Conservation (phyloP, 2,113 vertebrate genomes). For the Notechis scutatus region DNA sequence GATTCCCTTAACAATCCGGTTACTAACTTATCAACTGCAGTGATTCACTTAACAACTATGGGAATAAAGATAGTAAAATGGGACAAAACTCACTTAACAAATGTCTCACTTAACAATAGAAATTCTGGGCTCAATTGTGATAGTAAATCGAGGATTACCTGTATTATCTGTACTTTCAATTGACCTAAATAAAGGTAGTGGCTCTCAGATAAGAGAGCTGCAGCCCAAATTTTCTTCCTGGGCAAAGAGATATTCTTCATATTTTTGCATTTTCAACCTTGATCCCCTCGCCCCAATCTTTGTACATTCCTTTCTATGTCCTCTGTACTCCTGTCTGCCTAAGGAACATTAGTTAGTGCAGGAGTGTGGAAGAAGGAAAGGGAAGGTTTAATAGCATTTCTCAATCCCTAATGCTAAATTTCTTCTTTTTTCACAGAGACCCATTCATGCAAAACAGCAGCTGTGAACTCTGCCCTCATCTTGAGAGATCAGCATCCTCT, state of each 20-base stretch:
- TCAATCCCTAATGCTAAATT: conserved; percentile 9
- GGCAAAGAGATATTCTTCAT: neutral
- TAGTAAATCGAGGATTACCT: no score
- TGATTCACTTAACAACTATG: neutral
- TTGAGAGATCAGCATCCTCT: conserved; percentile 39
- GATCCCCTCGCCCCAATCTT: neutral
- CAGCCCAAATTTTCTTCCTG: neutral
- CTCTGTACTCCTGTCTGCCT: neutral
- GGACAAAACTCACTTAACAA: neutral
- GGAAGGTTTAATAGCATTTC: conserved; percentile 26
- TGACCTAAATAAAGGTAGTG: neutral
- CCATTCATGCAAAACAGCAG: conserved; percentile 12
- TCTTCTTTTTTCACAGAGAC: conserved; percentile 14
- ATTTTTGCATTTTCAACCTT: neutral
- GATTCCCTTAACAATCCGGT: no score
- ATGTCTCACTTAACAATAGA: neutral
- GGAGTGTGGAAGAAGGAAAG: neutral
- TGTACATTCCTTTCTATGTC: neutral
- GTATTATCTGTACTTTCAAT: neutral
- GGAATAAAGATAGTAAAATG: neutral
- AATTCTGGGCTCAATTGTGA: neutral
- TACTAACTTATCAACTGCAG: no score
- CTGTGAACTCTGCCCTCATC: conserved; percentile 38
- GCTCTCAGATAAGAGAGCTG: neutral
- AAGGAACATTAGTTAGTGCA: conserved; percentile 5